Base-by-base conservation (phyloP, 2,797 vertebrate genomes). In the Tokudaia muenninki region DNA sequence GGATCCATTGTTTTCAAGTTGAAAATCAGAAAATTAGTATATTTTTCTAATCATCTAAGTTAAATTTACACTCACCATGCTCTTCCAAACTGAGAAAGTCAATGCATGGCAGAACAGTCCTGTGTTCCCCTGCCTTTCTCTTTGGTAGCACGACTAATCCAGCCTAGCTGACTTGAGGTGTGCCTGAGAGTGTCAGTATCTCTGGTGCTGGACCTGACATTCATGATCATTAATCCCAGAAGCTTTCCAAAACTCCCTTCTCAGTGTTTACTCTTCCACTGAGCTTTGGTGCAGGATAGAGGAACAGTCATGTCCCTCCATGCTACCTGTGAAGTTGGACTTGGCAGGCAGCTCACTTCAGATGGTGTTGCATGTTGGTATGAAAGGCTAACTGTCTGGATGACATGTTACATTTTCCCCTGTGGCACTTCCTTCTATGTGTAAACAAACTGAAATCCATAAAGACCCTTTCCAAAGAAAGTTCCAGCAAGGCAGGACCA, bases 91-190 rank as follows among this genome's bases (percentile, higher is more conserved):
- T 52, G 17, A 26, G 1, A 52, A 31, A n/a, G 29, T n/a, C 90
- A 74, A 55, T 8, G 3, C 11, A 0, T 1, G 0, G 2, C 24
- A 37, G 21, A 52, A 63, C 3, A 12, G 44, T 13, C 21, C 29
- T 3, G 10, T 11, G 11, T 6, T 8, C 11, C 17, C 5, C 5
- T 2, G 52, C 16, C 34, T 10, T 47, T n/a, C 61, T 63, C 1
- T 6, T 12, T 24, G 14, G n/a, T 34, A n/a, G 17, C 3, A 1
- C 0, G 24, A 70, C 22, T 77, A 5, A 88, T 2, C 16, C 9
- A 31, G 37, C 7, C 44, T 81, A 16, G 50, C 4, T 88, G 16
- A 19, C 41, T 44, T 41, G 52, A 44, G 37, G 14, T 89, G 17
- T 4, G 11, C 5, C 19, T 31, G 34, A 44, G 14, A 31, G 37